Conservation (phyloP, 2,888 invertebrate genomes). For the Trachelus stipa region DNA sequence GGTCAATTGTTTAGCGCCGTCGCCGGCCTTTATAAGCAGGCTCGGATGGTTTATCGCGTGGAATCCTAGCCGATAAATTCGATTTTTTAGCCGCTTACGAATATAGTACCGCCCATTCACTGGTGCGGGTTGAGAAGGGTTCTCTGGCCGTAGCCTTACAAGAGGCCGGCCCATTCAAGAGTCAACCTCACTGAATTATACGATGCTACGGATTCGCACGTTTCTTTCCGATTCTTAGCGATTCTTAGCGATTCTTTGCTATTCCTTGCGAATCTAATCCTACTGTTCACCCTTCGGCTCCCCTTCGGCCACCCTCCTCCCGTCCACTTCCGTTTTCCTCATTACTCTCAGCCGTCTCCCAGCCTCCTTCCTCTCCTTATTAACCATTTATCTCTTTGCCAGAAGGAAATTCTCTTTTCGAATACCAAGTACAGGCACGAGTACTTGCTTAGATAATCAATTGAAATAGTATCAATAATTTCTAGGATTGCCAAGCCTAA, state of each 20-base stretch:
- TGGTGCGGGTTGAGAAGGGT: conserved; percentile 24
- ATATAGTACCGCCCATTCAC: conserved; percentile 53
- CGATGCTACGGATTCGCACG: conserved; percentile 40
- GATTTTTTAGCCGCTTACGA: conserved; percentile 45
- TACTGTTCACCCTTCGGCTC: conserved; percentile 3
- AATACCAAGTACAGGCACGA: not conserved
- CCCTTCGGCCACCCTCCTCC: conserved; percentile 9
- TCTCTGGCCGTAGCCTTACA: conserved; percentile 26
- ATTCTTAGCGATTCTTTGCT: not conserved
- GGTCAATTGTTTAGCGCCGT: conserved; percentile 37
- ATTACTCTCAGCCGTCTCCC: conserved; percentile 20
- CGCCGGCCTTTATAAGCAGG: conserved; percentile 19
- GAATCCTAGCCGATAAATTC: conserved; percentile 49
- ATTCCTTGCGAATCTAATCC: not conserved
- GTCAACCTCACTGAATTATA: conserved; percentile 50
- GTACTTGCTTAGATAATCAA: not conserved
- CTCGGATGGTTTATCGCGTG: conserved; percentile 43
- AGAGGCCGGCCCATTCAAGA: conserved; percentile 49
- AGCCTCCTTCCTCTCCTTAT: not conserved
- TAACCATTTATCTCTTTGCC: not conserved
- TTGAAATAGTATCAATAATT: not conserved
- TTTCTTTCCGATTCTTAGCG: not conserved
- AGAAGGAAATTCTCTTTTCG: not conserved
- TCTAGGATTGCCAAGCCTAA: not conserved
- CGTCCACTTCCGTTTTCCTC: conserved; percentile 21